Percentiles rank a stretch among this genome's conserved stretches.
Conservation (phyloP, 2,888 invertebrate genomes). For the Tethea ocularis region DNA sequence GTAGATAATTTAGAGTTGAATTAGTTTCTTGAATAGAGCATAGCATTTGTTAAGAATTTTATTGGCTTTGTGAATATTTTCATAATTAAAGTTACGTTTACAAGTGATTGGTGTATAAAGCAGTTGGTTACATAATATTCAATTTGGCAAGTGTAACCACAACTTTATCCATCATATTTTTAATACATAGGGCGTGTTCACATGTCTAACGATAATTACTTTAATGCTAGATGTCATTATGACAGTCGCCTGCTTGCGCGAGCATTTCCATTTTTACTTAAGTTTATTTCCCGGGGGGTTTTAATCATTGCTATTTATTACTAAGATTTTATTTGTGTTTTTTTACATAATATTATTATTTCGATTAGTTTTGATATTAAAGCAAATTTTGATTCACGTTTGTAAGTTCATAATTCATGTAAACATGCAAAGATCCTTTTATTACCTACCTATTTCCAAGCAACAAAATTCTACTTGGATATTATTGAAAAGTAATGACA, state of each 20-base stretch:
- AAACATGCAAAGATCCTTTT: too few relatives aligned
- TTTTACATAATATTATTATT: not conserved
- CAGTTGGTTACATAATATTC: not conserved
- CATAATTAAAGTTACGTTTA: too few relatives aligned
- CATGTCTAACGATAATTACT: conserved; percentile 72
- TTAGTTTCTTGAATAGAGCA: not conserved
- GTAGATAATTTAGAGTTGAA: not conserved
- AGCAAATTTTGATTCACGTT: not conserved
- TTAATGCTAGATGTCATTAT: conserved; percentile 49
- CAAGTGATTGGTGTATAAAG: not conserved
- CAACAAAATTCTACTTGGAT: conserved; percentile 9
- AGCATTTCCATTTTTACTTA: conserved; percentile 42
- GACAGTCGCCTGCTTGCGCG: conserved; percentile 17
- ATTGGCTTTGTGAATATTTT: not conserved
- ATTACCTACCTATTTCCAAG: too few relatives aligned
- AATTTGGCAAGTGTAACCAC: conserved; percentile 10
- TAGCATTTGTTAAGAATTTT: not conserved
- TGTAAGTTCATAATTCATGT: too few relatives aligned
- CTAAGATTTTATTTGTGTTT: conserved; percentile 48
- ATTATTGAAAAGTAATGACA: not conserved
- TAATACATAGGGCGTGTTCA: conserved; percentile 51
- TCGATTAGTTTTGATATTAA: not conserved
- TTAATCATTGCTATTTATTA: conserved; percentile 56
- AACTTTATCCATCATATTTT: conserved; percentile 22
- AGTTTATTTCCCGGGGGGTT: conserved; percentile 49